Evolutionary conservation across 2,888 invertebrate genomes (phyloP).

Genomic region (Sarcophaga rosellei): DNA sequence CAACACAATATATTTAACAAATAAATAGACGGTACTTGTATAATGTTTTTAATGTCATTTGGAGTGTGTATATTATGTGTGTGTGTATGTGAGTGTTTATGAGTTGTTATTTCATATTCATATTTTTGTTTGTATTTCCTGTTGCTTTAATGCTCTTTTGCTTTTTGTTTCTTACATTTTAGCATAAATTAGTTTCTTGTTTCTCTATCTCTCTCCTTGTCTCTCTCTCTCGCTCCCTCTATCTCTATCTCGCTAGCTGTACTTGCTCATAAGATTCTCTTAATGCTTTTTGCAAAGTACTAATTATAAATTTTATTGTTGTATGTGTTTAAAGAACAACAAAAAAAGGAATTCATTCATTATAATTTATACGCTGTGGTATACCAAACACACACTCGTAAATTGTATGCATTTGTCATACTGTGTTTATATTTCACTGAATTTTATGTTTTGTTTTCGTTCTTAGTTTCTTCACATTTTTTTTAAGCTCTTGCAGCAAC

Average conservation of each 20-base stretch:
- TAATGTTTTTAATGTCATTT: not conserved
- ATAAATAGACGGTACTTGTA: not conserved
- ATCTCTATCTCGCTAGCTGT: not conserved
- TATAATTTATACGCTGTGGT: constrained; percentile 43
- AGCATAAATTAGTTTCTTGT: not conserved
- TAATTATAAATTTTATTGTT: constrained; percentile 56
- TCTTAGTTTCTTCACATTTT: not conserved
- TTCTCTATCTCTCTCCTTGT: not conserved
- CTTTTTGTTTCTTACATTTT: not conserved
- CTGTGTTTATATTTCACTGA: constrained; percentile 12
- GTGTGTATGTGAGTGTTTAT: not conserved
- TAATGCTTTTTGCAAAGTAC: constrained; percentile 10
- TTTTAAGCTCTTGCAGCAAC: not conserved
- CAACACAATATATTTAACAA: not conserved
- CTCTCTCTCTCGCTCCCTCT: not conserved
- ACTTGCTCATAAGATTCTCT: not conserved
- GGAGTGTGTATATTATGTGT: not conserved
- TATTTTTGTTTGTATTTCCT: constrained; percentile 51
- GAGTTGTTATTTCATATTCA: constrained; percentile 20
- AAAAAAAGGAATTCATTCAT: constrained; percentile 25
- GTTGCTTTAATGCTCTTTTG: constrained; percentile 41
- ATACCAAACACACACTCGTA: constrained; percentile 27
- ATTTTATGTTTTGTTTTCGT: constrained; percentile 17
- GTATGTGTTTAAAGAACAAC: constrained; percentile 37
- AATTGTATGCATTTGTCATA: constrained; percentile 43